Conservation (phyloP, 2,113 vertebrate species). For the Erinaceus europaeus region DNA sequence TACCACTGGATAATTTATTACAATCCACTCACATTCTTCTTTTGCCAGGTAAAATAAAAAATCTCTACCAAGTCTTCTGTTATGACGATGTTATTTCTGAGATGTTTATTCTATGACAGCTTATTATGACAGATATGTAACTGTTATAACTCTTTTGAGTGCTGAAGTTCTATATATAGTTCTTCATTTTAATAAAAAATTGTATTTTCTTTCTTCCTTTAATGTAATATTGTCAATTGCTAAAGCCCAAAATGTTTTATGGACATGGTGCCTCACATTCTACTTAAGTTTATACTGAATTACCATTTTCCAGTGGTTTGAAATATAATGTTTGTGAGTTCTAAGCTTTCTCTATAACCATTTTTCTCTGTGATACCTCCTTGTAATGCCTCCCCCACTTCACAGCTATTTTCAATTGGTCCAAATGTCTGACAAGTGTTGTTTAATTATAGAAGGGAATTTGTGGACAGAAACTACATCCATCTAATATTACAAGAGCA, state of each 20-base stretch:
- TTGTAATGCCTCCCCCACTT: neutral
- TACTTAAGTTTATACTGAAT: neutral
- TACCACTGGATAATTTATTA: neutral
- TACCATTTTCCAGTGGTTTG: neutral
- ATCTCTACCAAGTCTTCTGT: neutral
- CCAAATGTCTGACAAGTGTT: neutral
- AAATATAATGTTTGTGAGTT: neutral
- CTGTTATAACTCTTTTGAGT: neutral
- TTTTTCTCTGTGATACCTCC: neutral
- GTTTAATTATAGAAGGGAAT: neutral
- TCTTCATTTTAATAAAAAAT: neutral
- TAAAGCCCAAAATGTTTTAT: neutral
- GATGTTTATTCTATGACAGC: neutral
- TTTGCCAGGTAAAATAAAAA: neutral
- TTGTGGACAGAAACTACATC: neutral
- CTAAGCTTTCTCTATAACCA: neutral
- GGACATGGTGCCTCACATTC: neutral
- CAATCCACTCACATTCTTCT: neutral
- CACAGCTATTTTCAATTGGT: neutral
- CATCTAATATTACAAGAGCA: neutral
- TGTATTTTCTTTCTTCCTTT: neutral
- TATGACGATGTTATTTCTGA: accelerated
- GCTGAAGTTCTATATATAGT: neutral
- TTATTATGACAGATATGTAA: neutral
- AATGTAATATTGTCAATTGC: neutral